These are phyloP conservation scores for Magallana gigas DNA, from an alignment of 1,140 invertebrate species.

Conservation along the genomic window DNA sequence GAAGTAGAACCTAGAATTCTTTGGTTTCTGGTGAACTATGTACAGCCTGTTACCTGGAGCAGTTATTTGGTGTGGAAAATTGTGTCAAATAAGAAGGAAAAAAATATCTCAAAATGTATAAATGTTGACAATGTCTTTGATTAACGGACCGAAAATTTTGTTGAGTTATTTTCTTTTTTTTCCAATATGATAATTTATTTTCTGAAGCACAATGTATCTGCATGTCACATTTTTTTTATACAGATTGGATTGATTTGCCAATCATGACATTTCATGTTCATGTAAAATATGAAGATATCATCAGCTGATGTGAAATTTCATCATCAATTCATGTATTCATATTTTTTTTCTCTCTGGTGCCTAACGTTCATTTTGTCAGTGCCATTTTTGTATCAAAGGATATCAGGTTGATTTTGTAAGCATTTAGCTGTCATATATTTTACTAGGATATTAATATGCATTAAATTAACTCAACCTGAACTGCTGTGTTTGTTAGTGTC, in stretches of 20 bases:
- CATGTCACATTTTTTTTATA: conserved; percentile 16
- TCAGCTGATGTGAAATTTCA: not conserved
- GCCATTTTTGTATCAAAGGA: conserved; percentile 31
- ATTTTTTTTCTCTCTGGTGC: conserved; percentile 26
- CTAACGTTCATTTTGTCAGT: conserved; percentile 30
- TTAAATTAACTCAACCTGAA: conserved; percentile 17
- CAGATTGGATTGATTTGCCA: conserved; percentile 8
- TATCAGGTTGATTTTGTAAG: conserved; percentile 34
- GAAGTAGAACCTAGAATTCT: too few relatives aligned
- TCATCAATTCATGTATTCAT: conserved; percentile 21
- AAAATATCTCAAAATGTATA: too few relatives aligned
- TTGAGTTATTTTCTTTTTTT: not conserved
- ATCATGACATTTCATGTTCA: not conserved
- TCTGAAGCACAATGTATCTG: conserved; percentile 17
- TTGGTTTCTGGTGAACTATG: too few relatives aligned
- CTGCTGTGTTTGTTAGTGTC: not conserved
- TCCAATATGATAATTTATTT: not conserved
- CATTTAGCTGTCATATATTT: conserved; percentile 27
- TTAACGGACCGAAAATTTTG: too few relatives aligned
- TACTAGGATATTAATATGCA: conserved; percentile 29
- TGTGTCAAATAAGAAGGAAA: too few relatives aligned
- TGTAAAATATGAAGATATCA: not conserved
- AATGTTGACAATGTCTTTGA: too few relatives aligned
- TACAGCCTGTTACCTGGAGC: too few relatives aligned
- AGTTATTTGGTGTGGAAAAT: too few relatives aligned